A percentile compares a stretch with the other conserved stretches of the same genome.
Conservation (phyloP, 2,113 vertebrate species). For the Elanoides forficatus region DNA sequence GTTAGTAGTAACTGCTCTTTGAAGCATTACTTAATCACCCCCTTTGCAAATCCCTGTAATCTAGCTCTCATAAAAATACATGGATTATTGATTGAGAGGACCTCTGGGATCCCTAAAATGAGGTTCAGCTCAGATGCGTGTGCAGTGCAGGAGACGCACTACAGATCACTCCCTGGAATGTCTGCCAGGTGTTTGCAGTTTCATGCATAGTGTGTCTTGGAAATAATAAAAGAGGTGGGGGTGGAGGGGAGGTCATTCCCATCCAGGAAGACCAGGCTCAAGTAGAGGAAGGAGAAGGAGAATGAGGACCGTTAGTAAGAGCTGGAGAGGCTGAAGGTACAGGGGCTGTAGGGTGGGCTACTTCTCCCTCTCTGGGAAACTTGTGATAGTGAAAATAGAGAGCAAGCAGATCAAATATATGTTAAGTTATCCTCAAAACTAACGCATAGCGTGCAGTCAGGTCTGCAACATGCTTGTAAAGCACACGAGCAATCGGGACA, state of each 20-base stretch:
- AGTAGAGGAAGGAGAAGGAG: neutral
- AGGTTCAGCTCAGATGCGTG: slow-evolving; percentile 58
- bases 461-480: neutral
- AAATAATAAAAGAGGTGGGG: slow-evolving; percentile 31
- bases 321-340: slow-evolving; percentile 1
- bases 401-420: neutral
- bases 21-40: slow-evolving; percentile 73
- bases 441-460: neutral
- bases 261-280: slow-evolving; percentile 36
- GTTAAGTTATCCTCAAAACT: neutral
- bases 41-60: slow-evolving; percentile 76
- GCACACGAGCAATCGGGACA: neutral
- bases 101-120: slow-evolving; percentile 74
- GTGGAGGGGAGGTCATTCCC: slow-evolving; percentile 40
- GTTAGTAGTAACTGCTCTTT: slow-evolving; percentile 67
- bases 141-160: slow-evolving; percentile 49
- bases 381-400: neutral
- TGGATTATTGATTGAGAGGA: slow-evolving; percentile 79
- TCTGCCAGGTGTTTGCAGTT: slow-evolving; percentile 70
- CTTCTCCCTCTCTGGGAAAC: neutral
- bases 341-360: slow-evolving; percentile 8
- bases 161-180: slow-evolving; percentile 59
- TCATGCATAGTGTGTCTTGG: slow-evolving; percentile 26
- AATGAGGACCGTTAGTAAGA: slow-evolving; percentile 25
- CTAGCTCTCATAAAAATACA: slow-evolving; percentile 75